Evolutionary conservation across 2,113 vertebrate species (phyloP).

Genomic region (Toxotes jaculatrix): DNA sequence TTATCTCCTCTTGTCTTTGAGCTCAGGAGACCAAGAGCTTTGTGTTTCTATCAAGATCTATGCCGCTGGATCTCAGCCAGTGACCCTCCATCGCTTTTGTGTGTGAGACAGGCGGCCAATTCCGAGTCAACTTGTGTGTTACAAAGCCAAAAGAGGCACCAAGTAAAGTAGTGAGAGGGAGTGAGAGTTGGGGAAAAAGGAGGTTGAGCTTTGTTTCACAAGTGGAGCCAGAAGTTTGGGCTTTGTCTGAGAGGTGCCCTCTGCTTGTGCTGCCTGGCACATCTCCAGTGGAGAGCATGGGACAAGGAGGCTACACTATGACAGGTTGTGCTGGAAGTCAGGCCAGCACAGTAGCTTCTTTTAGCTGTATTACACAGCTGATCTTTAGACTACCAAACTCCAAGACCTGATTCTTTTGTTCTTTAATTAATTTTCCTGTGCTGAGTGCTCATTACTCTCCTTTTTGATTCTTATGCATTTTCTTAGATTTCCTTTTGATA

Average conservation of each 20-base stretch:
- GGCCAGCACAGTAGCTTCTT: background rate
- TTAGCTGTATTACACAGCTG: background rate
- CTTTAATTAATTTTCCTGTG: background rate
- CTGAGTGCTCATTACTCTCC: background rate
- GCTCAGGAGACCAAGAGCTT: constrained; percentile 19
- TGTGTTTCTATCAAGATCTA: constrained; percentile 51
- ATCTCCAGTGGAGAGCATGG: constrained; percentile 41
- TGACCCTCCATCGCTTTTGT: constrained; percentile 65
- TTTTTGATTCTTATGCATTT: background rate
- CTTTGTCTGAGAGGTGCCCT: constrained; percentile 67
- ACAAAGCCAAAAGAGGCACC: constrained; percentile 70
- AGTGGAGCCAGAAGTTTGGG: constrained; percentile 73
- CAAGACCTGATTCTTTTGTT: background rate
- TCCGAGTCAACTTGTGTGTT: constrained; percentile 63
- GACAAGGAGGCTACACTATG: constrained; percentile 6
- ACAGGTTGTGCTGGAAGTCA: constrained; percentile 33
- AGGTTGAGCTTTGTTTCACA: constrained; percentile 71
- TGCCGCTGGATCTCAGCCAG: constrained; percentile 60
- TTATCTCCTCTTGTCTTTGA: constrained; percentile 34
- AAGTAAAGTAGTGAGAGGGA: constrained; percentile 64
- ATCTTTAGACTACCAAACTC: constrained; percentile 3
- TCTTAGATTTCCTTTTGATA: background rate
- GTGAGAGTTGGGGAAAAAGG: constrained; percentile 61
- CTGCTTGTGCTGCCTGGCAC: constrained; percentile 61
- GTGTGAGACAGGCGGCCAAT: constrained; percentile 47